Conservation (phyloP, 1,140 invertebrate genomes). For the Druon quercuslanigerum region DNA sequence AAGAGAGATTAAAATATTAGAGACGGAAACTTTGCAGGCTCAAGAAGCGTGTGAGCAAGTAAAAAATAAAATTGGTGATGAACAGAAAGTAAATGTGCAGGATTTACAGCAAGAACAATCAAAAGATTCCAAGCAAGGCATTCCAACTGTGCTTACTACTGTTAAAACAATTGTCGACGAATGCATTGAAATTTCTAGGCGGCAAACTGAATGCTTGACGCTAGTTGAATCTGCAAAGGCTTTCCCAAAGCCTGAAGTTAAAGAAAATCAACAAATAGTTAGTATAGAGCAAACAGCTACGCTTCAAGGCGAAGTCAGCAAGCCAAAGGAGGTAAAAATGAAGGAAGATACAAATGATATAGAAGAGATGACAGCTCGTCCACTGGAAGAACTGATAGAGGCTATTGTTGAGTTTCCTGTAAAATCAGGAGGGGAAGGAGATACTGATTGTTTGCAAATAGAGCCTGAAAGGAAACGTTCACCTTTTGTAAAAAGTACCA, state of each 20-base stretch:
- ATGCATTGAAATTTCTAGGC: constrained; percentile 63
- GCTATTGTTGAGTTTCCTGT: constrained; percentile 42
- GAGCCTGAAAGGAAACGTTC: background rate
- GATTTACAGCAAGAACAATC: constrained; percentile 16
- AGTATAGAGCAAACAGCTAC: background rate
- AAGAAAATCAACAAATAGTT: background rate
- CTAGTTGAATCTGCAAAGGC: constrained; percentile 44
- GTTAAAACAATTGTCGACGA: constrained; percentile 65
- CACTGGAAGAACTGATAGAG: constrained; percentile 60
- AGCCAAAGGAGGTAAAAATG: background rate
- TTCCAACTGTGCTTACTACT: constrained; percentile 51
- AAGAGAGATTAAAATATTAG: background rate
- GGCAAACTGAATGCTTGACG: constrained; percentile 60
- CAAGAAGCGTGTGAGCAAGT: background rate
- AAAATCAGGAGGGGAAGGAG: background rate
- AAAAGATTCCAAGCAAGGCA: constrained; percentile 35
- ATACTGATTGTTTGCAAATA: background rate
- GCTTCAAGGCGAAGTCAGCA: background rate
- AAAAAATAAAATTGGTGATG: constrained; percentile 1
- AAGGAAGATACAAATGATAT: constrained; percentile 37
- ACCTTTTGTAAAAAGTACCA: constrained; percentile 9
- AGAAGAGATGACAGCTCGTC: constrained; percentile 55
- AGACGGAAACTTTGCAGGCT: background rate
- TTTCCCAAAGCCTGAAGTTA: constrained; percentile 6
- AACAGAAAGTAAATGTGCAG: constrained; percentile 33